Base-by-base conservation (phyloP, 2,888 invertebrate genomes). In the Drosophila robusta region DNA sequence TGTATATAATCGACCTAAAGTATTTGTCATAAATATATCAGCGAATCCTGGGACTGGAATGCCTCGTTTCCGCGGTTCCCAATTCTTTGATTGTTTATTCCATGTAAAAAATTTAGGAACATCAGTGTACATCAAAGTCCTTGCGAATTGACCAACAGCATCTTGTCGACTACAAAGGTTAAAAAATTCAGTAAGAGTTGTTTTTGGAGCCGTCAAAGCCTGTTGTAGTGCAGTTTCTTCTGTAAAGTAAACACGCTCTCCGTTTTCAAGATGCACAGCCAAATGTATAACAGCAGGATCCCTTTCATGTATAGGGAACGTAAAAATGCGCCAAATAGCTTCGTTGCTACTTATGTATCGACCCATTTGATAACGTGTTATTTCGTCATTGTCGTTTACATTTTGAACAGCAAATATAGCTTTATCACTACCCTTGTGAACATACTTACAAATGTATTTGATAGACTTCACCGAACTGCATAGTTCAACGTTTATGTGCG, bases 251-350 rank as follows among this genome's bases (percentile, higher is more conserved):
- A 52, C 32, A 5, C 42, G 18, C 7, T 42, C 42, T 5, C 42
- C 41, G 41, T 42, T 42, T 42, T 52, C 52, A 8, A 54, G 26
- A 11, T 52, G 52, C 4, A 54, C 29, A 22, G 42, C 42, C 26
- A 54, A 54, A 9, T 44, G 34, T 9, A 42, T 22, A 34, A 54
- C 32, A 32, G 32, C 26, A 12, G 42, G 52, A 34, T 32, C 16
- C 22, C 41, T 5, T 44, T 36, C 36, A 36, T 36, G 36, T 12
- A 36, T 36, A 11, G 36, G 36, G 12, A 36, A 36, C 4, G 36
- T 16, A 39, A 8, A 39, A 8, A 39, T 16, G 6, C 39, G 41
- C 8, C 9, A 41, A 18, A 18, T 9, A 8, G 41, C 41, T 18
- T 16, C 39, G 16, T 41, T 41, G 9, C 41, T 18, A 16, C 41